Conservation (phyloP, 2,797 vertebrate species). For the Vultur gryphus region DNA sequence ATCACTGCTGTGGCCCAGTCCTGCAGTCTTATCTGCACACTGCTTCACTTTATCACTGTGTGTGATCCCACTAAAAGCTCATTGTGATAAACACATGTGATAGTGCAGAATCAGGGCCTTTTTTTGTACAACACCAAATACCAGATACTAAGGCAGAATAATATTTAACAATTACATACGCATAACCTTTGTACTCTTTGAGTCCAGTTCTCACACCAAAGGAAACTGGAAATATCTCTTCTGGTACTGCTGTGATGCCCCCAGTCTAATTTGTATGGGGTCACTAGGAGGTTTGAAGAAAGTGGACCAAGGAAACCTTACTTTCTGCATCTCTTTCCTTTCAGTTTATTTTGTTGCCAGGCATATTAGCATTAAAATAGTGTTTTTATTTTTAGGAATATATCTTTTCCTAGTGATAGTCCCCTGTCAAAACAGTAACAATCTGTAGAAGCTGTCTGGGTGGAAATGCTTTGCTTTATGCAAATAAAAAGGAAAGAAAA, state of each 20-base stretch:
- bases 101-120: not conserved
- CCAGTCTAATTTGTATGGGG: not conserved
- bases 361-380: not conserved
- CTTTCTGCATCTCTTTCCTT: not conserved
- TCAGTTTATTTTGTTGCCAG: not conserved
- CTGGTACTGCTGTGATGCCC: not conserved
- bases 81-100: not conserved
- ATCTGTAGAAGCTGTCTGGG: not conserved
- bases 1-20: not conserved
- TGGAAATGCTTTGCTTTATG: not conserved
- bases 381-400: not conserved
- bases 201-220: not conserved
- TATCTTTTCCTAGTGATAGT: not conserved
- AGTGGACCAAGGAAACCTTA: not conserved
- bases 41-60: not conserved
- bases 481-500: not conserved
- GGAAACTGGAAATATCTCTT: not conserved
- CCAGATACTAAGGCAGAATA: not conserved
- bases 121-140: not conserved
- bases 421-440: not conserved
- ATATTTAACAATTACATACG: not conserved
- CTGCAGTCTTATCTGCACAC: not conserved
- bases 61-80: not conserved
- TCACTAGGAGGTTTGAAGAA: not conserved
- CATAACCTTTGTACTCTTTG: not conserved